Evolutionary conservation across 2,113 vertebrate species (phyloP).

Genomic region (Gyps fulvus): DNA sequence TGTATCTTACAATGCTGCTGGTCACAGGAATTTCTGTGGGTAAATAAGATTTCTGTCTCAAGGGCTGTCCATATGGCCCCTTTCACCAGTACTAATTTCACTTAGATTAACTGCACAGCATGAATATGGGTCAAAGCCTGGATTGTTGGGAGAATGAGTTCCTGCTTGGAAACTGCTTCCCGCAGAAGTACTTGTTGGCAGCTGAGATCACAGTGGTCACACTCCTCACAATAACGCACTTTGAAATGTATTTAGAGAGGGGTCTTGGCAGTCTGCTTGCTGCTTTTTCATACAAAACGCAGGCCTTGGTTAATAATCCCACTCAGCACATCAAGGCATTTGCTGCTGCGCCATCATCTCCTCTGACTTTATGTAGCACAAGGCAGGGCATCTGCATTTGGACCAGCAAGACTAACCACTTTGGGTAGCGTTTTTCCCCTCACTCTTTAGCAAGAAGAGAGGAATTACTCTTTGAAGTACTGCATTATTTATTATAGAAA

Average conservation of each 20-base stretch:
- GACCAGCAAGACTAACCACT: background rate
- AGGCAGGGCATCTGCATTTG: background rate
- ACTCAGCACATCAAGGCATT: background rate
- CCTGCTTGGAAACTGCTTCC: constrained; percentile 17
- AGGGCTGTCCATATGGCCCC: constrained; percentile 48
- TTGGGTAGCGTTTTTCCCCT: background rate
- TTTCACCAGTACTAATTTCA: constrained; percentile 62
- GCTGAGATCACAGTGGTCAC: constrained; percentile 29
- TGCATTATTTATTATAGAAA: background rate
- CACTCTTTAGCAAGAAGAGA: background rate
- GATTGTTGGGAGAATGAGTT: constrained; percentile 40
- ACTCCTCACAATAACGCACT: constrained; percentile 43
- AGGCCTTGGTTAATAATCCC: background rate
- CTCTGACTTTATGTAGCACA: background rate
- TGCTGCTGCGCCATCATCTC: background rate
- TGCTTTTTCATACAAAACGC: background rate
- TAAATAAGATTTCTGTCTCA: constrained; percentile 55
- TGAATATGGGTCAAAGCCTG: constrained; percentile 52
- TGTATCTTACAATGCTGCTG: background rate
- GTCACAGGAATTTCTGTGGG: constrained; percentile 28
- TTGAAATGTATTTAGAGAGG: constrained; percentile 41
- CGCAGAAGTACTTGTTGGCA: constrained; percentile 44
- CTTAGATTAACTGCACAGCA: constrained; percentile 53
- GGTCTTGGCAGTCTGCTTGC: constrained; percentile 33
- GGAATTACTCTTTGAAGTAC: background rate